These are phyloP conservation scores for Lysandra coridon DNA, from an alignment of 2,888 invertebrate species.

Conservation along the genomic window DNA sequence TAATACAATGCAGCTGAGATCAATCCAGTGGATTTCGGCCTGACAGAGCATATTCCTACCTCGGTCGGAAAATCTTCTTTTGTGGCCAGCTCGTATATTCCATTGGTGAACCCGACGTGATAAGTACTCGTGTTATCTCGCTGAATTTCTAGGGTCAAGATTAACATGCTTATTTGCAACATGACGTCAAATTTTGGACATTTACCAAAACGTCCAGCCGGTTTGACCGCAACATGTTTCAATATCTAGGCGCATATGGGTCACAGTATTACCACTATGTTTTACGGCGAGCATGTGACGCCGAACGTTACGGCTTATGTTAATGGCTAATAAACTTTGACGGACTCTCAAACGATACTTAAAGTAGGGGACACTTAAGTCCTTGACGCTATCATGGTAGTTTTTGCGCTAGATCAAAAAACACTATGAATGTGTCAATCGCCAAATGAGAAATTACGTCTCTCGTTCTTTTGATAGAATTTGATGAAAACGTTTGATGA, in stretches of 20 bases:
- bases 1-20: too few species aligned
- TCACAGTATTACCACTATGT: background rate
- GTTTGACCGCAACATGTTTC: background rate
- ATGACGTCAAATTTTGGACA: background rate
- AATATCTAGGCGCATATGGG: constrained; percentile 14
- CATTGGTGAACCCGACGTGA: too few species aligned
- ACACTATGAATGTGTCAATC: background rate
- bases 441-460: too few species aligned
- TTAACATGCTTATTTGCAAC: background rate
- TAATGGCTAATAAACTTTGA: constrained; percentile 1
- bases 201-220: background rate
- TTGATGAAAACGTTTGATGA: too few species aligned
- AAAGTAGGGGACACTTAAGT: background rate
- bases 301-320: background rate
- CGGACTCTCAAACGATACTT: background rate
- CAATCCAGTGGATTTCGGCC: too few species aligned
- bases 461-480: too few species aligned
- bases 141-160: too few species aligned
- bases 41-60: too few species aligned
- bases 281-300: constrained; percentile 12
- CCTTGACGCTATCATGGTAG: background rate
- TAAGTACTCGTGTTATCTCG: too few species aligned
- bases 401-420: background rate
- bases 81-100: too few species aligned
- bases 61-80: too few species aligned